Conservation (phyloP, 2,888 invertebrate species). For the Yponomeuta evonymella region DNA sequence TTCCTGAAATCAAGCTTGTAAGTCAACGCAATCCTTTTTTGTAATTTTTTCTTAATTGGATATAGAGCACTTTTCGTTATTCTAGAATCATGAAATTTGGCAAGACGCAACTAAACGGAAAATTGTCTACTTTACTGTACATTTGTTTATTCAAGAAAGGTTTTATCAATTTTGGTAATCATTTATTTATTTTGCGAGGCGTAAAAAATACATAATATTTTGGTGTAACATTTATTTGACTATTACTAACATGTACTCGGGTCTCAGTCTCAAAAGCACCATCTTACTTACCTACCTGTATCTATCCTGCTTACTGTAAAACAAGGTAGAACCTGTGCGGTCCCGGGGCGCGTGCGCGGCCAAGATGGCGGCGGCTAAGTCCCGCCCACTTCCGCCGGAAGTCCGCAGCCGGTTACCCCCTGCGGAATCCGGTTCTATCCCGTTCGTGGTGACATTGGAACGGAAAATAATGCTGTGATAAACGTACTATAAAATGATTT, state of each 20-base stretch:
- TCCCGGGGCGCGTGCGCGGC: slow-evolving; percentile 38
- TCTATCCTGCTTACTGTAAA: not conserved
- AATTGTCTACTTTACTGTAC: too few relatives aligned
- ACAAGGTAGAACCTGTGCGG: not conserved
- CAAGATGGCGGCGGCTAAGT: slow-evolving; percentile 54
- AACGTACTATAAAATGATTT: not conserved
- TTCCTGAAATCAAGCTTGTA: too few relatives aligned
- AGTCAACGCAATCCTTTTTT: too few relatives aligned
- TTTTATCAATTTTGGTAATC: too few relatives aligned
- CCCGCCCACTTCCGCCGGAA: slow-evolving; percentile 68
- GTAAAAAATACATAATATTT: too few relatives aligned
- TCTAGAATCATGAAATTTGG: too few relatives aligned
- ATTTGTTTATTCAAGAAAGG: too few relatives aligned
- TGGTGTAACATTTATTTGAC: not conserved
- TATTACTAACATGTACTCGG: not conserved
- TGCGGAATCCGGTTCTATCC: slow-evolving; percentile 9
- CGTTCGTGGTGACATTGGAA: not conserved
- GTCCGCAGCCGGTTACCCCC: slow-evolving; percentile 36
- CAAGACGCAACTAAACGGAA: too few relatives aligned
- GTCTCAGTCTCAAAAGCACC: not conserved
- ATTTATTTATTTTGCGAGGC: too few relatives aligned
- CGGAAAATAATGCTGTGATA: not conserved
- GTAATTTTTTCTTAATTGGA: too few relatives aligned
- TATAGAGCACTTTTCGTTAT: too few relatives aligned
- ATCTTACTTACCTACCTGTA: not conserved